Evolutionary conservation across 2,113 vertebrate species (phyloP), one percentile per base, ranked within the genome.

Genomic region (Marmota flaviventris): DNA sequence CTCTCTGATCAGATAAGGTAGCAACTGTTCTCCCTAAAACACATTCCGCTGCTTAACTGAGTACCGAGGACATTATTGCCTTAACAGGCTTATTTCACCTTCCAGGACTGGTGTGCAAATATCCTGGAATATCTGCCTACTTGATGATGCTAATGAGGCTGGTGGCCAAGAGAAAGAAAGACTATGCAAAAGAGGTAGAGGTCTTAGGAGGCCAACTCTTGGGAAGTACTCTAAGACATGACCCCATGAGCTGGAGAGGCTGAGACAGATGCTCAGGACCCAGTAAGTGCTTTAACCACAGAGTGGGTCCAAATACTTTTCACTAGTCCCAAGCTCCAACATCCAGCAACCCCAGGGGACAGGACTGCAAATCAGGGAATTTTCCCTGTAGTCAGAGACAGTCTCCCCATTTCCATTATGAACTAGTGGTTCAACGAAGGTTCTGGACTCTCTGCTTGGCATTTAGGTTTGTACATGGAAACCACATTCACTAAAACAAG

Each of bases 1-100:
- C 65, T 84, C 29, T 87, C 69, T 81, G 85, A 89, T 89, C 91
- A 94, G 81, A 88, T 51, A 91, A 13, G 29, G 7, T 53, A 63
- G 48, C 89, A 56, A 34, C 34, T 29, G 67, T 61, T 29, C 72
- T 67, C 24, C 37, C 70, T 56, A 81, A 65, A 84, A 76, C 22
- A 82, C 32, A 53, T 45, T 70, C 72, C 24, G 0, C 51, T 18
- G 34, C 37, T 92, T 61, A 93, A 25, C 18, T 4, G 34, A 77
- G 83, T 37, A 20, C n/a, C 63, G 67, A 86, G 70, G 84, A 77
- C 63, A 70, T 5, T 18, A 25, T 17, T 65, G 84, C 32, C 51
- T 94, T 83, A 77, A 67, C 58, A 58, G 77, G 48, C 7, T 32
- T 58, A 58, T 81, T 65, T 51, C 63, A 85, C n/a, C 39, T 14